Conservation (phyloP, 35 echinoderm and acorn worm species). For the Holothuria glaberrima region DNA sequence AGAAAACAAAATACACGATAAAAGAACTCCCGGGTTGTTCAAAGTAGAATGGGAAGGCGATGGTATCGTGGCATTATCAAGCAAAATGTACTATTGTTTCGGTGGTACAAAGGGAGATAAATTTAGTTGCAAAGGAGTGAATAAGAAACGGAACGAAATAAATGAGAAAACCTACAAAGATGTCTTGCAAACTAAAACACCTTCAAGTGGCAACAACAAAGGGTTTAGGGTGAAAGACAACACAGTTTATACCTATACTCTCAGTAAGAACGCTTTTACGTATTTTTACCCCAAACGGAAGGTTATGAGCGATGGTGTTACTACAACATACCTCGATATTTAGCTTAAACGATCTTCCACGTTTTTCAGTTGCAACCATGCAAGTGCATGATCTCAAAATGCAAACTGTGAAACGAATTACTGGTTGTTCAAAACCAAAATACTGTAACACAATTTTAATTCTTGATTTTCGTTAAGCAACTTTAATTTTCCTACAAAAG, state of each 20-base stretch:
- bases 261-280: background rate
- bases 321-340: slow-evolving; percentile 44
- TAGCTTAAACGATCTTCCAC: too few relatives aligned
- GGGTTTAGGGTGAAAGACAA: slow-evolving; percentile 31
- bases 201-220: background rate
- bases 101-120: too few relatives aligned
- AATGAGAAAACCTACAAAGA: slow-evolving; percentile 15
- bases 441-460: too few relatives aligned
- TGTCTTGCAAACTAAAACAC: background rate
- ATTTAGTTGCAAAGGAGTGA: too few relatives aligned
- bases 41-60: slow-evolving; percentile 56
- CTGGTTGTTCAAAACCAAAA: too few relatives aligned
- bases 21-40: slow-evolving; percentile 41
- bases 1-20: slow-evolving; percentile 28
- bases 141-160: slow-evolving; percentile 20
- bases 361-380: too few relatives aligned
- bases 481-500: too few relatives aligned
- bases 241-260: slow-evolving; percentile 10
- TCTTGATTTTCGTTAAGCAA: too few relatives aligned
- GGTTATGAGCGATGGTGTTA: slow-evolving; percentile 36
- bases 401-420: too few relatives aligned
- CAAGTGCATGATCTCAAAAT: too few relatives aligned
- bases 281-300: too few relatives aligned
- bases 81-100: slow-evolving; percentile 54
- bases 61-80: slow-evolving; percentile 54